Evolutionary conservation across 1,140 invertebrate species (phyloP).

Genomic region (Streblospio benedicti): DNA sequence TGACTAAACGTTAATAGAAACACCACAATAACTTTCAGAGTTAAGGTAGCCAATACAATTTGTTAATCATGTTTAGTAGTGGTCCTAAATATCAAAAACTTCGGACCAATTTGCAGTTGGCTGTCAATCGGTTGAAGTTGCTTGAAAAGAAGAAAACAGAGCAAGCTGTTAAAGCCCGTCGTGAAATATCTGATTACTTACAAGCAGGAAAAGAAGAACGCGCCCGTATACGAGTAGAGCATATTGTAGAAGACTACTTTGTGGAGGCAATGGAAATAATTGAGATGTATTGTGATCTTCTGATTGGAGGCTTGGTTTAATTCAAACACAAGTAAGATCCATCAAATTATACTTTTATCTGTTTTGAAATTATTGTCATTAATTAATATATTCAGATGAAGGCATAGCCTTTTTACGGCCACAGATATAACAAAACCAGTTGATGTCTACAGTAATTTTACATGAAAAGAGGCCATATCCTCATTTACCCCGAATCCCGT

Average conservation of each 20-base stretch:
- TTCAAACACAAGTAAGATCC: no score
- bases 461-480: no score
- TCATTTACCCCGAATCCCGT: no score
- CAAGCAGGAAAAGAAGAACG: conserved; percentile 68
- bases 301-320: conserved; percentile 91
- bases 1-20: no score
- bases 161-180: conserved; percentile 84
- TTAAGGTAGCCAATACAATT: no score
- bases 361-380: no score
- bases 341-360: no score
- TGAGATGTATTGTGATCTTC: conserved; percentile 97
- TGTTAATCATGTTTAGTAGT: conserved; percentile 18
- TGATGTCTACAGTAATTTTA: no score
- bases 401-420: no score
- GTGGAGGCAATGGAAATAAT: conserved; percentile 98
- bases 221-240: conserved; percentile 93
- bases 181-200: conserved; percentile 96
- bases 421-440: no score
- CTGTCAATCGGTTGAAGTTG: conserved; percentile 86
- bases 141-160: conserved; percentile 98
- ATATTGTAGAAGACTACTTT: conserved; percentile 98
- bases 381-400: no score
- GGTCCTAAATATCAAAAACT: conserved; percentile 57
- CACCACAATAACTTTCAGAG: no score
- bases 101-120: conserved; percentile 87